Evolutionary conservation across 2,113 vertebrate species (phyloP), one percentile per base, ranked within the genome.

Genomic region (Delphinus delphis): DNA sequence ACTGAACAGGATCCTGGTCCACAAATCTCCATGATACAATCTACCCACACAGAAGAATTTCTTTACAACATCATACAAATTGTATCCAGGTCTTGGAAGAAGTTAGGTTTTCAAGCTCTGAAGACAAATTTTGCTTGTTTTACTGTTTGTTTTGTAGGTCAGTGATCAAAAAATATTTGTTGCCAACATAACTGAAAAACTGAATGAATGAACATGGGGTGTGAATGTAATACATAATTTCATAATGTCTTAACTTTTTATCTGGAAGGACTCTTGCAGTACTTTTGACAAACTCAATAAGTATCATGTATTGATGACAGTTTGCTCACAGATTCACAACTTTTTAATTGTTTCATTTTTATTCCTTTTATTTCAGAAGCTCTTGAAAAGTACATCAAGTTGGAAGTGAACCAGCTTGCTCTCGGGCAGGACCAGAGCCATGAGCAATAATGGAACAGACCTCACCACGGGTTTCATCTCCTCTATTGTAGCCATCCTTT

Each of bases 381-480:
- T 55, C 71, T 76, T 80, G 88, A 79, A 81, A 84, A 96, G 26
- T 8, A 18, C 41, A 74, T 33, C 73, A 36, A 55, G 50, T n/a
- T 23, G 18, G 13, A 95, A 95, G 86, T 98, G 98, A 98, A 90
- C 14, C 13, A 10, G 28, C 0, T 71, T 18, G 3, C 63, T 47
- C 20, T 15, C 50, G 50, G 88, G 73, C 15, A 44, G 60, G 23
- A 14, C 65, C 76, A n/a, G 86, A 93, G 77, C 53, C 88, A 97
- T 98, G 88, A 92, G 0, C 92, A 97, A 5, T 81, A 99, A 98
- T 36, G 96, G 86, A 80, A 99, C 98, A 60, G 97, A 98, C 80
- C 98, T 99, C 1, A 97, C 95, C 14, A 97, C 98, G 55, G 99
- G 99, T 23, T 99, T 99, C 79, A 23, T 98, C 20, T 98, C 99